Base-by-base conservation (phyloP, 2,888 invertebrate species). In the Hydropsyche betteni region DNA sequence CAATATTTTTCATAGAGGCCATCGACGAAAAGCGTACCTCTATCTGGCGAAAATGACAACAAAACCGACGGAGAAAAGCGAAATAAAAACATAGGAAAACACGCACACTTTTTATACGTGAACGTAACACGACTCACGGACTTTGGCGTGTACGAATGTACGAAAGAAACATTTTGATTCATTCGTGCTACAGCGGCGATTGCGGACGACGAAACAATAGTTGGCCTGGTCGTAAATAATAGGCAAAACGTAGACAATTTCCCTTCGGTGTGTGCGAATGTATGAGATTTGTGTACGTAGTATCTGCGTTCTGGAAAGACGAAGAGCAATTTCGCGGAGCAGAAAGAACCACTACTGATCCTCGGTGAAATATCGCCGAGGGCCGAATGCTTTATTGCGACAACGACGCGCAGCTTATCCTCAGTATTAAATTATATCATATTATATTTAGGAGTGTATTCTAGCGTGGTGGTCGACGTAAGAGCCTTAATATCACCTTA, bases 361-460 rank as follows among this genome's bases (percentile, higher is more conserved):
- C 72, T 68, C 36, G 16, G 74, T 74, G 76, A 78, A 76, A 78
- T 78, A 76, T 78, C 69, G 68, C 71, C 50, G 36, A 52, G 74
- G 64, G 71, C 76, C 69, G 74, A 74, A 76, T 76, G 74, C 72
- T 78, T 78, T 78, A 78, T 74, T 75, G 72, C 74, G 53, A 55
- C 52, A 34, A 64, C 44, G 73, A 75, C 53, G 70, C 77, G 69
- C 58, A 77, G 75, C 74, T 74, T 75, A 58, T 68, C 68, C 70
- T 36, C 64, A 38, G 68, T 74, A 61, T 50, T 70, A 73, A 73
- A 77, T 77, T 75, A 75, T 75, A 77, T 77, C 51, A 75, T 75
- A 75, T 64, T 44, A 44, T 44, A 44, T 44, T 44, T 44, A 44
- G 44, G 7, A 10, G 44, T 8, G 44, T 44, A 44, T 44, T 44